Conservation (phyloP, 1,140 invertebrate species). For the Sipha flava region DNA sequence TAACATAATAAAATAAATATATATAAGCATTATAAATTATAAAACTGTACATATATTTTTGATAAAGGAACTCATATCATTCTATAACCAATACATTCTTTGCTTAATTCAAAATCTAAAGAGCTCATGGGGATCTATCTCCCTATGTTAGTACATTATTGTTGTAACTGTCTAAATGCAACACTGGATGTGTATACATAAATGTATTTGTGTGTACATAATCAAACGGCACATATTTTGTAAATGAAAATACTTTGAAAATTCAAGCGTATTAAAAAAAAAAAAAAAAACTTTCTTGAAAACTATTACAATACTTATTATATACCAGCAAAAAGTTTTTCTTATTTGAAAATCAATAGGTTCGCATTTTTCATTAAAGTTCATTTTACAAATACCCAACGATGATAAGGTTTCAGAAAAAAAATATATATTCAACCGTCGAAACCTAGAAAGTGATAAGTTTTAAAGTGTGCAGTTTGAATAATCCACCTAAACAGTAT, state of each 20-base stretch:
- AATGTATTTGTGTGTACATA: not conserved
- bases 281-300: not conserved
- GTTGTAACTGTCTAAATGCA: too few relatives aligned
- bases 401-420: not conserved
- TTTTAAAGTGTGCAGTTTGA: not conserved
- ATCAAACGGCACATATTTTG: not conserved
- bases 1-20: too few relatives aligned
- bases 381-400: not conserved
- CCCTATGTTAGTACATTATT: too few relatives aligned
- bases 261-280: not conserved
- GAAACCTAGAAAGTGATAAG: constrained; percentile 12
- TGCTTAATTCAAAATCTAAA: too few relatives aligned
- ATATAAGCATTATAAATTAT: too few relatives aligned
- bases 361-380: not conserved
- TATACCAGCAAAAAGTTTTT: not conserved
- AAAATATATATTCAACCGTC: too few relatives aligned
- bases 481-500: constrained; percentile 7
- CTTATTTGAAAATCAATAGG: not conserved
- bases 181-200: too few relatives aligned
- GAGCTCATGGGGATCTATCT: too few relatives aligned
- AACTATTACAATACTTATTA: not conserved
- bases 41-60: too few relatives aligned
- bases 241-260: not conserved
- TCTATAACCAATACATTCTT: too few relatives aligned
- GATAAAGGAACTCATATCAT: too few relatives aligned